Percentiles rank a stretch among this genome's conserved stretches.
Conservation (phyloP, 2,888 invertebrate genomes). For the Celastrina argiolus region DNA sequence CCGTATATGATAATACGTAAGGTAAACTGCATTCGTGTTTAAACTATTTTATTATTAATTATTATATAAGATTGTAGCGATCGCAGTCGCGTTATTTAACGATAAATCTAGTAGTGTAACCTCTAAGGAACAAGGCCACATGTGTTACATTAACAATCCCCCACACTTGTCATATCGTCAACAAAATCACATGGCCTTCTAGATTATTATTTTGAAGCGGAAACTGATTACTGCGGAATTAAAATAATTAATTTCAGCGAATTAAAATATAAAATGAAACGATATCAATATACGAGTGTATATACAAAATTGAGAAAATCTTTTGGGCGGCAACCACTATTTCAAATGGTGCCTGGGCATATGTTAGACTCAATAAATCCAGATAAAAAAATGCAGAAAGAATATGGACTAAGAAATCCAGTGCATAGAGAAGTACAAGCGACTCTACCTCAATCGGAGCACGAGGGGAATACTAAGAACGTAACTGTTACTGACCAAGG, state of each 20-base stretch:
- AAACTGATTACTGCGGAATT: slow-evolving; percentile 10
- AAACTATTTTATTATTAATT: background rate
- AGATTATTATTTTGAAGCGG: slow-evolving; percentile 42
- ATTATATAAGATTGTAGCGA: background rate
- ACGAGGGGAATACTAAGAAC: slow-evolving; percentile 80
- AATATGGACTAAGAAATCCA: slow-evolving; percentile 73
- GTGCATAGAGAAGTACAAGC: slow-evolving; percentile 70
- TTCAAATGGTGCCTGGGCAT: slow-evolving; percentile 60
- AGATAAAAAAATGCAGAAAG: slow-evolving; percentile 53
- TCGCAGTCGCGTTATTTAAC: slow-evolving; percentile 7
- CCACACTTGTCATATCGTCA: slow-evolving; percentile 29
- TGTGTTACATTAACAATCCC: slow-evolving; percentile 50
- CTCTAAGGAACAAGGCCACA: slow-evolving; percentile 56
- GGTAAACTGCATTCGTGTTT: slow-evolving; percentile 1
- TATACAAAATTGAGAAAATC: slow-evolving; percentile 69
- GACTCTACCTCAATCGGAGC: slow-evolving; percentile 60
- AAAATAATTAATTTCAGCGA: slow-evolving; percentile 12
- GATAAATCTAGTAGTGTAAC: slow-evolving; percentile 23
- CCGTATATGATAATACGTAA: background rate
- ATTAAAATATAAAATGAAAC: slow-evolving; percentile 43
- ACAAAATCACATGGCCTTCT: slow-evolving; percentile 52
- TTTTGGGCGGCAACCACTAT: slow-evolving; percentile 72
- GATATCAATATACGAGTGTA: slow-evolving; percentile 51
- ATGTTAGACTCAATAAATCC: slow-evolving; percentile 62
- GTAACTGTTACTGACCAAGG: slow-evolving; percentile 79